A percentile compares a stretch with the other conserved stretches of the same genome.
Conservation (phyloP, 2,113 vertebrate species). For the Nannospalax galili region DNA sequence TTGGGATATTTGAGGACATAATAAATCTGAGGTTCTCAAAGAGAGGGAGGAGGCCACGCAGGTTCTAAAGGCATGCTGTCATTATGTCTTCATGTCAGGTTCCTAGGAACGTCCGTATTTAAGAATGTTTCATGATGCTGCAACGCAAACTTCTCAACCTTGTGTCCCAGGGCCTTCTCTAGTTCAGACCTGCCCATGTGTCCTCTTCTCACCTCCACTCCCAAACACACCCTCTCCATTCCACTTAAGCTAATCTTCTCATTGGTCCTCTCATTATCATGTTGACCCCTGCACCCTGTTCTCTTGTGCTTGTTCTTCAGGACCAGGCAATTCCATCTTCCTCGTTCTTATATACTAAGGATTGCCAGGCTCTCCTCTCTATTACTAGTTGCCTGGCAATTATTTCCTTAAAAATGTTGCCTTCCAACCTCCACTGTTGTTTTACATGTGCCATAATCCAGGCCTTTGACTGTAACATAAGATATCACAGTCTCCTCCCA, state of each 20-base stretch:
- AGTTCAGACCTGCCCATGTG: background rate
- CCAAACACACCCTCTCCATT: slow-evolving; percentile 46
- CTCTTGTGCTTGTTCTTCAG: slow-evolving; percentile 41
- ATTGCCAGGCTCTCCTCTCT: background rate
- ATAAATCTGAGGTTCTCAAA: slow-evolving; percentile 15
- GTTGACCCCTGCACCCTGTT: background rate
- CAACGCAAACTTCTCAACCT: background rate
- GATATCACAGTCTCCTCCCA: background rate
- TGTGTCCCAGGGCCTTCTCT: background rate
- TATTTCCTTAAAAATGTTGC: background rate
- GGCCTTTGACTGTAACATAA: background rate
- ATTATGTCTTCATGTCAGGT: background rate
- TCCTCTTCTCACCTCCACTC: background rate
- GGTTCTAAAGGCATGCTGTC: background rate
- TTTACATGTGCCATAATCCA: background rate
- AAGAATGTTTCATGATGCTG: background rate
- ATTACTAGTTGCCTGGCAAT: background rate
- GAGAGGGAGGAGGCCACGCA: background rate
- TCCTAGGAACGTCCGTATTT: background rate
- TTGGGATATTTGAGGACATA: background rate
- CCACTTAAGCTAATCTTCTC: background rate
- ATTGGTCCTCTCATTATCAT: background rate
- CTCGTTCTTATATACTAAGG: slow-evolving; percentile 8
- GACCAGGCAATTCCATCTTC: slow-evolving; percentile 12
- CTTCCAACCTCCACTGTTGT: background rate